Percentiles rank a stretch among this genome's conserved stretches.
These are phyloP conservation scores for Geotrypetes seraphini DNA, from an alignment of 2,797 vertebrate genomes.

Conservation along the genomic window DNA sequence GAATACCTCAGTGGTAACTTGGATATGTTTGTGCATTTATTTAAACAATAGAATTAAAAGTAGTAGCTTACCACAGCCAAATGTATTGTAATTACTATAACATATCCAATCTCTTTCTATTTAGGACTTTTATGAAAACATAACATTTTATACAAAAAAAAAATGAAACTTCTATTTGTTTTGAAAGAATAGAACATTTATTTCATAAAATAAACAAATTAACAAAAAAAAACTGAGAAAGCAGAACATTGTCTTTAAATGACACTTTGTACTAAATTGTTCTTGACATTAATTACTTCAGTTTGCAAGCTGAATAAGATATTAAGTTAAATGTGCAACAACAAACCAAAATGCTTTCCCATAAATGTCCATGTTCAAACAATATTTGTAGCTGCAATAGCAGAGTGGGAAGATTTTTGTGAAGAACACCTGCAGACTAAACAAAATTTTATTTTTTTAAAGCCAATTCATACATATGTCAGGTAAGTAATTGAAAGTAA, in stretches of 20 bases:
- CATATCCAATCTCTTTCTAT: not conserved
- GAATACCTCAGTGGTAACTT: too few species aligned
- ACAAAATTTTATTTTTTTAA: too few species aligned
- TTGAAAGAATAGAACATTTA: not conserved
- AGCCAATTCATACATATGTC: too few species aligned
- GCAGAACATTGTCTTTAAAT: slow-evolving; percentile 5
- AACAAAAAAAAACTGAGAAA: too few species aligned
- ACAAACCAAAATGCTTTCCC: not conserved
- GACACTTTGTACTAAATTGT: not conserved
- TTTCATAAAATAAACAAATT: too few species aligned
- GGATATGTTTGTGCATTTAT: not conserved
- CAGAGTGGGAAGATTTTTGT: too few species aligned
- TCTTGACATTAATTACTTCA: slow-evolving; percentile 3
- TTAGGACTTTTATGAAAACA: slow-evolving; percentile 2
- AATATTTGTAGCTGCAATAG: too few species aligned
- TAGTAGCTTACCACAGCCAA: not conserved
- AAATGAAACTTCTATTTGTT: not conserved
- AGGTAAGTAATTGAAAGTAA: too few species aligned
- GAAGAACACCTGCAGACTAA: too few species aligned
- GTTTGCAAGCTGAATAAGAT: not conserved
- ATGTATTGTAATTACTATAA: slow-evolving; percentile 2
- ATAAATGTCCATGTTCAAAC: too few species aligned
- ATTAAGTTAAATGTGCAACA: not conserved
- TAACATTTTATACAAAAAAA: too few species aligned
- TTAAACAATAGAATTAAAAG: not conserved